These are phyloP conservation scores for Enteromius mattozi DNA, from an alignment of 2,797 vertebrate genomes.

Conservation along the genomic window DNA sequence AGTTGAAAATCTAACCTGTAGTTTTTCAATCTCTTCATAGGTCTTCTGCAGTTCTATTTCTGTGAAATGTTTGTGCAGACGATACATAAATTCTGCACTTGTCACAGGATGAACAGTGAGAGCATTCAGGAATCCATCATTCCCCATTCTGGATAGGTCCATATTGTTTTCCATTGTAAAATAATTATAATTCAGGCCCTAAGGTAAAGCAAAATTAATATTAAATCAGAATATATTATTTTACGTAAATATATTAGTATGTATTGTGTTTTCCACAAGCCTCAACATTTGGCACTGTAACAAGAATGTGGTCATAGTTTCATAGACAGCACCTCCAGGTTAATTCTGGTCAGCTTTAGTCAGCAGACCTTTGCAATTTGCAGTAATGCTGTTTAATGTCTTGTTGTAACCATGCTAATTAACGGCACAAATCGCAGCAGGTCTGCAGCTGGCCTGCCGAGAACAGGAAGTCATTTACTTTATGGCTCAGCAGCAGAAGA, in stretches of 20 bases:
- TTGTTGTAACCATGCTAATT: slow-evolving; percentile 58
- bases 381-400: slow-evolving; percentile 49
- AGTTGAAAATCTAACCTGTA: slow-evolving; percentile 82
- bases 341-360: slow-evolving; percentile 18
- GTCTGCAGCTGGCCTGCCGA: slow-evolving; percentile 37
- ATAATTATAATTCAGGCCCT: slow-evolving; percentile 88
- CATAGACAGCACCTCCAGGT: background rate
- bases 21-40: slow-evolving; percentile 91
- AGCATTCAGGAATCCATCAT: slow-evolving; percentile 81
- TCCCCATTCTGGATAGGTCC: slow-evolving; percentile 81
- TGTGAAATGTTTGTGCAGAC: slow-evolving; percentile 91
- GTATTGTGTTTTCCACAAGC: background rate
- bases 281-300: slow-evolving; percentile 15
- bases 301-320: background rate
- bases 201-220: slow-evolving; percentile 37
- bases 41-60: slow-evolving; percentile 92
- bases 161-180: slow-evolving; percentile 86
- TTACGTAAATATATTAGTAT: background rate
- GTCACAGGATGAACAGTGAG: slow-evolving; percentile 91
- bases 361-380: slow-evolving; percentile 47
- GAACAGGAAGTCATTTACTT: slow-evolving; percentile 50
- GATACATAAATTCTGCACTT: slow-evolving; percentile 94
- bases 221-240: background rate
- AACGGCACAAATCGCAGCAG: slow-evolving; percentile 53
- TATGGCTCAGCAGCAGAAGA: slow-evolving; percentile 32